phyloP scores from a whole-genome alignment of 64 coral and sea anemone species.

The Montipora foliosa region DNA sequence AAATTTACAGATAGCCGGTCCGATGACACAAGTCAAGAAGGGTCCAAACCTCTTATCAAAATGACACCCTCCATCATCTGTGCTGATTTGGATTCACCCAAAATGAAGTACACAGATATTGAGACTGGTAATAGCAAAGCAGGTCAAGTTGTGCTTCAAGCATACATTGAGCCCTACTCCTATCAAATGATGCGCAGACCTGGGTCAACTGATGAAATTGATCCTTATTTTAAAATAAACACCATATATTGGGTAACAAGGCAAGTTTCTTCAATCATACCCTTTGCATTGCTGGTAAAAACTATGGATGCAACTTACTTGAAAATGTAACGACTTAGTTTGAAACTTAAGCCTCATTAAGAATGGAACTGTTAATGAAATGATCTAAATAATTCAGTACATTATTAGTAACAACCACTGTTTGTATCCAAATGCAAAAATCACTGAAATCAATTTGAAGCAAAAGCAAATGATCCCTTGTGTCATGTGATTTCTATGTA shows the following conservation, averaged over 20 bases:
- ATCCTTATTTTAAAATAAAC: slow-evolving; percentile 96
- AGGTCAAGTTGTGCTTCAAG: slow-evolving; percentile 89
- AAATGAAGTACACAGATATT: slow-evolving; percentile 75
- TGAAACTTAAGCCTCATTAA: too few species aligned
- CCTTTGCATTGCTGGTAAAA: slow-evolving; percentile 96
- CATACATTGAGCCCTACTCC: slow-evolving; percentile 92
- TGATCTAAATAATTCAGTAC: too few species aligned
- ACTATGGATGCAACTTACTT: slow-evolving; percentile 95
- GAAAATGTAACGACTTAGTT: slow-evolving; percentile 21
- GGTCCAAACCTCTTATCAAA: slow-evolving; percentile 88
- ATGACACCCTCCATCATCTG: slow-evolving; percentile 98
- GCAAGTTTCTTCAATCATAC: slow-evolving; percentile 76
- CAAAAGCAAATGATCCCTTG: too few species aligned
- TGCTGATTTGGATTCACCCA: slow-evolving; percentile 90
- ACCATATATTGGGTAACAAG: slow-evolving; percentile 98
- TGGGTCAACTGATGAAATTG: slow-evolving; percentile 90
- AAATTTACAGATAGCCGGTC: slow-evolving; percentile 52
- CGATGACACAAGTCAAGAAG: slow-evolving; percentile 40
- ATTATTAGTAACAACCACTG: too few species aligned
- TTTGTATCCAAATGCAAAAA: too few species aligned
- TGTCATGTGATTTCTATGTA: too few species aligned
- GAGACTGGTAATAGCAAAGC: slow-evolving; percentile 68
- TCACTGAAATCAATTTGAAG: too few species aligned
- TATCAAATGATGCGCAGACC: slow-evolving; percentile 91
- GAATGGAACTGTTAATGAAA: too few species aligned